These are phyloP conservation scores for Remorina albescens DNA, from an alignment of 2,797 vertebrate genomes.

Conservation along the genomic window DNA sequence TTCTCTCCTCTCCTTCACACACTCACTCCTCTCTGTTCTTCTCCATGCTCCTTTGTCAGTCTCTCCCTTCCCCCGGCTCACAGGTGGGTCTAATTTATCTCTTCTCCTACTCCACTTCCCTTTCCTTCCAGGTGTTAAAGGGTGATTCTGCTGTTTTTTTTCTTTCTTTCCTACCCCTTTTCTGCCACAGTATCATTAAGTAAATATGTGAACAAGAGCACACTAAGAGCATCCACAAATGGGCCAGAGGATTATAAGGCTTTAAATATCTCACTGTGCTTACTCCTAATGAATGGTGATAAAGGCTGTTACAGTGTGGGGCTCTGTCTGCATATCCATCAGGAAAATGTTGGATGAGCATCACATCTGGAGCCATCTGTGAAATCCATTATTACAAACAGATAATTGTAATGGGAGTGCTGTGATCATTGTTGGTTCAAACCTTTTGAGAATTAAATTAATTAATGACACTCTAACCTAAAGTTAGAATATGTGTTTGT, in stretches of 20 bases:
- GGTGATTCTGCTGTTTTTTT: too few relatives aligned
- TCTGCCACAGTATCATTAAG: slow-evolving; percentile 65
- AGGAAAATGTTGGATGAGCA: slow-evolving; percentile 6
- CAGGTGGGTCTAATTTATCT: too few relatives aligned
- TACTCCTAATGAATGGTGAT: slow-evolving; percentile 47
- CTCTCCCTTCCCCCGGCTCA: too few relatives aligned
- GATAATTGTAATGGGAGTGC: background rate
- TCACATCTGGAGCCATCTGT: slow-evolving; percentile 5
- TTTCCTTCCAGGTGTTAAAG: too few relatives aligned
- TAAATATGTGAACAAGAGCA: slow-evolving; percentile 68
- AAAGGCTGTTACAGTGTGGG: slow-evolving; percentile 19
- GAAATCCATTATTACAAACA: slow-evolving; percentile 14
- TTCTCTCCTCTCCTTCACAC: too few relatives aligned
- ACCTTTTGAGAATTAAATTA: background rate
- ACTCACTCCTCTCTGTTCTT: too few relatives aligned
- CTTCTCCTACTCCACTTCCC: too few relatives aligned
- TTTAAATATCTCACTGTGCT: slow-evolving; percentile 35
- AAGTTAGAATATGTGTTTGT: background rate
- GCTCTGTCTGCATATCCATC: slow-evolving; percentile 10
- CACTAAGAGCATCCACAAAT: slow-evolving; percentile 59
- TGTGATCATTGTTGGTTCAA: slow-evolving; percentile 19
- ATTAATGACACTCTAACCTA: slow-evolving; percentile 1
- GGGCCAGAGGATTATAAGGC: slow-evolving; percentile 52
- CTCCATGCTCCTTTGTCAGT: too few relatives aligned
- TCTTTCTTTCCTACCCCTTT: too few relatives aligned